These are phyloP conservation scores for Neodontobutis hainanensis DNA, from an alignment of 2,113 vertebrate species.

Conservation along the genomic window DNA sequence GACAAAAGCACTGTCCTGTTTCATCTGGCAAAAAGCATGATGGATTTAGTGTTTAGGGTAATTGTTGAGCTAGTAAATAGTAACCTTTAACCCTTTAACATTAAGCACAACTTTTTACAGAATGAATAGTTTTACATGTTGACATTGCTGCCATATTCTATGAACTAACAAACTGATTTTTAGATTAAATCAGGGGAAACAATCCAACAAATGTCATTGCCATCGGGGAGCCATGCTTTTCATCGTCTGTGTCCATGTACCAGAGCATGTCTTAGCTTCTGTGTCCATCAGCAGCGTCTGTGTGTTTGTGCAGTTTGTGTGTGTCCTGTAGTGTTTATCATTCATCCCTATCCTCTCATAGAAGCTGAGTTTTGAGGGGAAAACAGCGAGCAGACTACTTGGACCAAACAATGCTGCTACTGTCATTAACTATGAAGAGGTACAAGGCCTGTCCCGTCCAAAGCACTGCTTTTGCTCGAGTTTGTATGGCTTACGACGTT, in stretches of 20 bases:
- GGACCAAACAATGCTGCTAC: conserved; percentile 79
- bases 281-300: conserved; percentile 35
- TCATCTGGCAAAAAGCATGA: not conserved
- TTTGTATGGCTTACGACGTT: conserved; percentile 29
- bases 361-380: conserved; percentile 75
- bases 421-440: conserved; percentile 82
- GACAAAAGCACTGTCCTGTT: not conserved
- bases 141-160: not conserved
- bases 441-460: conserved; percentile 66
- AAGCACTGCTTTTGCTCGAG: conserved; percentile 65
- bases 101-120: too few species aligned
- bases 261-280: conserved; percentile 35
- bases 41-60: too few species aligned
- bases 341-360: conserved; percentile 74
- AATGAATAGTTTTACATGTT: not conserved
- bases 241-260: conserved; percentile 13
- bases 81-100: too few species aligned
- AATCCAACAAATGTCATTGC: not conserved
- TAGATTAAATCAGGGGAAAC: not conserved
- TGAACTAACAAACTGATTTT: not conserved
- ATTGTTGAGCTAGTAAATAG: too few species aligned
- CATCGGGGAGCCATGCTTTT: not conserved
- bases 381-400: conserved; percentile 77
- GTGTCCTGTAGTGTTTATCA: conserved; percentile 62
- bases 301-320: conserved; percentile 52